Evolutionary conservation across 2,797 vertebrate species (phyloP).

Genomic region (Dendrocincla tyrannina): DNA sequence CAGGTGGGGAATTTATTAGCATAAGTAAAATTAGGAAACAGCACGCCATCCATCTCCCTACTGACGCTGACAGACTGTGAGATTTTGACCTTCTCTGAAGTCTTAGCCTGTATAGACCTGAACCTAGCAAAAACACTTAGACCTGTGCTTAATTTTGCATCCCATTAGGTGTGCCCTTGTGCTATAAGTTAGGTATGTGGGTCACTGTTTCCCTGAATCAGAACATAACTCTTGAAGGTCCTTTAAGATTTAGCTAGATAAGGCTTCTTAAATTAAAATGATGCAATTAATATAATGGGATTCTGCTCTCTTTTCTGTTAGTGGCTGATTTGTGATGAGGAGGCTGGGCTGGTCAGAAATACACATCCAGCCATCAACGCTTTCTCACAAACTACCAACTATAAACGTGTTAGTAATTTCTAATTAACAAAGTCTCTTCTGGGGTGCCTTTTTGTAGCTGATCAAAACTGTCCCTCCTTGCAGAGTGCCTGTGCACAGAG

Average conservation of each 20-base stretch:
- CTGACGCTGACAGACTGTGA: neutral
- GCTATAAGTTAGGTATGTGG: neutral
- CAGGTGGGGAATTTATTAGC: constrained; percentile 8
- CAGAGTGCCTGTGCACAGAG: neutral
- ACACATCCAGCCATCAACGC: neutral
- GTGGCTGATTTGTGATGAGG: neutral
- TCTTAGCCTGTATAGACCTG: neutral
- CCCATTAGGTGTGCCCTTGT: neutral
- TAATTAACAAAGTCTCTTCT: neutral
- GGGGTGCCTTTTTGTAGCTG: neutral
- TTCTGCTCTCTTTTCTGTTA: neutral
- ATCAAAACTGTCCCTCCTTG: neutral
- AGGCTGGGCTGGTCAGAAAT: neutral
- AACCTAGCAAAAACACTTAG: neutral
- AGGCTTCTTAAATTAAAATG: neutral
- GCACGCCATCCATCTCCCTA: neutral
- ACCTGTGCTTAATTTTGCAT: neutral
- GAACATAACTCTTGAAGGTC: neutral
- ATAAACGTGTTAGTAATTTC: neutral
- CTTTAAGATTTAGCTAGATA: neutral
- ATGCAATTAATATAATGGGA: neutral
- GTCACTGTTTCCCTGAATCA: constrained; percentile 1
- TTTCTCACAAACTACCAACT: neutral
- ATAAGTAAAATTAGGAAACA: constrained; percentile 13
- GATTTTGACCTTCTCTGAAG: neutral